These are phyloP conservation scores for Bradypodion pumilum DNA, from an alignment of 2,797 vertebrate genomes.

Conservation along the genomic window DNA sequence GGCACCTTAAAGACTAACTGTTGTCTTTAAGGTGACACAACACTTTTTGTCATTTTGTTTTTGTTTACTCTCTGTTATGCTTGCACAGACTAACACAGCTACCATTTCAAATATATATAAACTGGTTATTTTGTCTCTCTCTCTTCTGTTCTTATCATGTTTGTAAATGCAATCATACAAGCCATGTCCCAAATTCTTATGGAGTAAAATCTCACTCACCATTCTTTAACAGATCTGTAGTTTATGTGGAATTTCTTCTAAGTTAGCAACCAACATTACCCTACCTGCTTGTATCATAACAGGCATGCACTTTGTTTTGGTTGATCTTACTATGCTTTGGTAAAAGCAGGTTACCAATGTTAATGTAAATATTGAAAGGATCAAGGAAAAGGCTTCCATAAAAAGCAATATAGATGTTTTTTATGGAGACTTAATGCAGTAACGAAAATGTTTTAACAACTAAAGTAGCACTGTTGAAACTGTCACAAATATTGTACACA, in stretches of 20 bases:
- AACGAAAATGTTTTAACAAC: background rate
- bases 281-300: background rate
- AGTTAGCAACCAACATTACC: background rate
- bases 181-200: background rate
- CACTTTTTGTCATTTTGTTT: no score
- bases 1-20: no score
- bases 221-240: background rate
- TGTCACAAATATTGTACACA: background rate
- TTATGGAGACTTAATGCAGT: background rate
- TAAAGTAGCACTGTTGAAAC: background rate
- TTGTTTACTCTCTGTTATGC: no score
- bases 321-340: background rate
- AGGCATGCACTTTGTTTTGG: background rate
- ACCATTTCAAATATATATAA: no score
- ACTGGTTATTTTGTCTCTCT: background rate
- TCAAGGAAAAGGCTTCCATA: background rate
- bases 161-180: background rate
- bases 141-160: background rate
- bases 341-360: background rate
- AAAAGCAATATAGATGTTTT: background rate
- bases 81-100: no score
- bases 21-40: no score
- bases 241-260: background rate
- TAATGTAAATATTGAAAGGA: background rate
- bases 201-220: background rate